These are phyloP conservation scores for Pseudopodoces humilis DNA, from an alignment of 2,113 vertebrate genomes.

Conservation along the genomic window DNA sequence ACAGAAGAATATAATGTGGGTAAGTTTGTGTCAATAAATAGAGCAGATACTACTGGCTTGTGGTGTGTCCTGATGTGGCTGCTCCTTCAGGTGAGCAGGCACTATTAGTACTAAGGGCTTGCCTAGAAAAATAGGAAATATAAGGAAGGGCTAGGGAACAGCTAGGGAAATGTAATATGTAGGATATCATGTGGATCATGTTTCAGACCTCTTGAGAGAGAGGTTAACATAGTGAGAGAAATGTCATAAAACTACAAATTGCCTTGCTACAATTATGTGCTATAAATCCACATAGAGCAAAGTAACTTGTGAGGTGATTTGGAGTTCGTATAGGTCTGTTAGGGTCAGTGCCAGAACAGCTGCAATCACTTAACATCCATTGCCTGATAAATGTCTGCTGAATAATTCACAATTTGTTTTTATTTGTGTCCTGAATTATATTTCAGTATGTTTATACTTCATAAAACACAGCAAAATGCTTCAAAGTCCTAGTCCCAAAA, in stretches of 20 bases:
- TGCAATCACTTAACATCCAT: neutral
- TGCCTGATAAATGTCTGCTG: neutral
- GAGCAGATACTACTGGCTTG: neutral
- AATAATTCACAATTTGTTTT: neutral
- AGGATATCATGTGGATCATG: neutral
- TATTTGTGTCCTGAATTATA: neutral
- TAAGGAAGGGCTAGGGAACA: neutral
- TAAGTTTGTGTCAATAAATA: neutral
- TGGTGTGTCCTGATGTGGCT: neutral
- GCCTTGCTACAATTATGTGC: rapidly evolving
- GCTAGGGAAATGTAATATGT: neutral
- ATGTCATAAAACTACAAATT: neutral
- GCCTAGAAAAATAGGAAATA: neutral
- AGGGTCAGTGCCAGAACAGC: neutral
- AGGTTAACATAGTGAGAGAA: neutral
- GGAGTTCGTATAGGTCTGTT: neutral
- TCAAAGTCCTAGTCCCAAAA: neutral
- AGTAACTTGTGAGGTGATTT: neutral
- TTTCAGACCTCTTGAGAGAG: neutral
- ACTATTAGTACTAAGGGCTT: neutral
- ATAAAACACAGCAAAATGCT: neutral
- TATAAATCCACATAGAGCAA: neutral
- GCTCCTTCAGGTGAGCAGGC: neutral
- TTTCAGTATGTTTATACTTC: neutral
- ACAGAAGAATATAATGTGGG: neutral